Percentiles rank a stretch among this genome's conserved stretches.
These are phyloP conservation scores for Pholis gunnellus DNA, from an alignment of 2,113 vertebrate genomes.

Conservation along the genomic window DNA sequence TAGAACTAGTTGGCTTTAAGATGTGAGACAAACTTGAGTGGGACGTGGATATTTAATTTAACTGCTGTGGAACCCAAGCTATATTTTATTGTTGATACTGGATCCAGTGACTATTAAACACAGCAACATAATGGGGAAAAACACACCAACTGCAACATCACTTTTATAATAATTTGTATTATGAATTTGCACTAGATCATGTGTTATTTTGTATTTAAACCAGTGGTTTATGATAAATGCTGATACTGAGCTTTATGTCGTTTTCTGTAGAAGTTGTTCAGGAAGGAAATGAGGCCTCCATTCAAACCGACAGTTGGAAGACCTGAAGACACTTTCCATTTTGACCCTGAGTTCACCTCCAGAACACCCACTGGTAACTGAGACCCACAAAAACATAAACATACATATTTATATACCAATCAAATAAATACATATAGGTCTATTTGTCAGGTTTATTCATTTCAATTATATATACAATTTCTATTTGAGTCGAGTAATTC, in stretches of 20 bases:
- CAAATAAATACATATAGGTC: background rate
- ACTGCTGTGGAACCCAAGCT: background rate
- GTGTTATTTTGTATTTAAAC: background rate
- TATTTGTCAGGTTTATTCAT: background rate
- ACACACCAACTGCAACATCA: background rate
- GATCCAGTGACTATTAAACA: background rate
- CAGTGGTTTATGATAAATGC: background rate
- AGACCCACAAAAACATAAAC: background rate
- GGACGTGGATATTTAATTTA: background rate
- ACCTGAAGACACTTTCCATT: slow-evolving; percentile 98
- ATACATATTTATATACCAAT: background rate
- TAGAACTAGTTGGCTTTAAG: background rate
- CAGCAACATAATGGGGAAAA: background rate
- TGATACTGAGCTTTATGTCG: background rate
- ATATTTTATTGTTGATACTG: background rate
- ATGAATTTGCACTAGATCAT: background rate
- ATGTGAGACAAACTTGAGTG: background rate
- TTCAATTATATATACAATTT: too few relatives aligned
- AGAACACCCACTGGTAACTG: slow-evolving; percentile 93
- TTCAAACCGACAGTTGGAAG: slow-evolving; percentile 95
- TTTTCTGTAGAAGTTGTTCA: slow-evolving; percentile 89
- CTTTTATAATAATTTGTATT: background rate
- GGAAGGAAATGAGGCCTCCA: slow-evolving; percentile 92
- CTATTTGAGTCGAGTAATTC: background rate
- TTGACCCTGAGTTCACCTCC: slow-evolving; percentile 96